phyloP scores from a whole-genome alignment of 2,888 invertebrate species.

The Eupithecia exiguata region DNA sequence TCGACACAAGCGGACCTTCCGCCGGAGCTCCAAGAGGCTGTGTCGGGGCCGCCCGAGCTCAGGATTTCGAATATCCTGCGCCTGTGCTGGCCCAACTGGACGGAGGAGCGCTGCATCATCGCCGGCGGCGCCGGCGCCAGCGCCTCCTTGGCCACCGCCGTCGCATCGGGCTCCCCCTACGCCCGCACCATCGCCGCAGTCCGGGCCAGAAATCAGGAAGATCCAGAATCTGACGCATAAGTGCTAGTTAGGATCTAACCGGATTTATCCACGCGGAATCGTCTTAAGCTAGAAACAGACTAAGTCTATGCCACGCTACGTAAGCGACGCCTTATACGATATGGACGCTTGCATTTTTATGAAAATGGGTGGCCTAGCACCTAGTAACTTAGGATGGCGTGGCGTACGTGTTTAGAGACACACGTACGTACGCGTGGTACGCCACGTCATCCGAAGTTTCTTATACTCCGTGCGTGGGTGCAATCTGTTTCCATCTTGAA shows the following conservation, averaged over 20 bases:
- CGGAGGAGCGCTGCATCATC: neutral
- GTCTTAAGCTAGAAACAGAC: neutral
- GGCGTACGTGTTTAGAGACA: neutral
- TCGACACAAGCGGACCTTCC: neutral
- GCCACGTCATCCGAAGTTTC: neutral
- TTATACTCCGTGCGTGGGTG: neutral
- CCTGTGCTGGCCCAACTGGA: neutral
- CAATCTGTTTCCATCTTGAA: neutral
- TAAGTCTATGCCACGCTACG: neutral
- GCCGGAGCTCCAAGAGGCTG: neutral
- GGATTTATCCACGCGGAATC: no score
- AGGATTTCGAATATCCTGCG: neutral
- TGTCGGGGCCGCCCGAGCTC: neutral
- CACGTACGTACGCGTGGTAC: neutral
- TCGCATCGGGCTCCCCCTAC: neutral
- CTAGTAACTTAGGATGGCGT: no score
- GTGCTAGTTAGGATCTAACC: no score
- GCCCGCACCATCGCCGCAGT: neutral
- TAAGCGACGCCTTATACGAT: neutral
- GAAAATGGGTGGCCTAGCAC: neutral
- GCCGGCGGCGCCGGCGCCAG: neutral
- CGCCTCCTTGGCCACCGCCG: neutral
- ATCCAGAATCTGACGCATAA: no score
- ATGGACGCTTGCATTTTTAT: neutral
- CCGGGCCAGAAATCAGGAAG: no score